Evolutionary conservation across 2,888 invertebrate genomes (phyloP), one percentile per base, ranked within the genome.

Genomic region (Cylloceria caligata): DNA sequence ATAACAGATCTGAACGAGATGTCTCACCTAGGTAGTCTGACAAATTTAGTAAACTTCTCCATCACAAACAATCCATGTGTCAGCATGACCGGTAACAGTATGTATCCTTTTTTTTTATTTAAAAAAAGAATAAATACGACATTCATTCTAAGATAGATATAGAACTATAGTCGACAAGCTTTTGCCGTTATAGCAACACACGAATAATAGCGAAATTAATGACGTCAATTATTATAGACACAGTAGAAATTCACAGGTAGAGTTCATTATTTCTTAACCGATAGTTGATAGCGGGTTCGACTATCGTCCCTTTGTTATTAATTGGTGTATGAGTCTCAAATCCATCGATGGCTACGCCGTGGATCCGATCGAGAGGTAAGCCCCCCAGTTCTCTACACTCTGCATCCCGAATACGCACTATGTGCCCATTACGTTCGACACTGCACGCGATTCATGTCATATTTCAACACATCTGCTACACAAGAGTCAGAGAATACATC

Each of bases 241-340:
- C 39, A 47, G 36, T 75, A 82, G 82, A 27, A n/a, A 36, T 71
- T 75, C 79, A 75, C 68, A 49, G 52, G 79, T 77, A 87, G 88
- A 88, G 86, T 73, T 85, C 84, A 86, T 90, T 79, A 86, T 88
- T 91, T 91, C 92, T 57, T 93, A 91, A 93, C 90, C 88, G 85
- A 89, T 90, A 90, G 89, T 86, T 88, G 86, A 84, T 93, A 97
- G 97, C 93, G 97, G 97, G 47, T 98, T 97, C 93, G 97, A 98
- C 93, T 97, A 98, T 93, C 96, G 98, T 78, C 98, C 98, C 45
- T 98, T 97, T 93, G 95, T 98, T 82, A 95, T 98, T 80, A 98
- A 98, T 93, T 98, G 98, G 98, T 97, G 98, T 92, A 95, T 97
- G 95, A 96, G 95, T 89, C 95, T 98, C 36, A 96, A 97, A 91